Evolutionary conservation across 2,113 vertebrate genomes (phyloP).

Genomic region (Lagopus muta): DNA sequence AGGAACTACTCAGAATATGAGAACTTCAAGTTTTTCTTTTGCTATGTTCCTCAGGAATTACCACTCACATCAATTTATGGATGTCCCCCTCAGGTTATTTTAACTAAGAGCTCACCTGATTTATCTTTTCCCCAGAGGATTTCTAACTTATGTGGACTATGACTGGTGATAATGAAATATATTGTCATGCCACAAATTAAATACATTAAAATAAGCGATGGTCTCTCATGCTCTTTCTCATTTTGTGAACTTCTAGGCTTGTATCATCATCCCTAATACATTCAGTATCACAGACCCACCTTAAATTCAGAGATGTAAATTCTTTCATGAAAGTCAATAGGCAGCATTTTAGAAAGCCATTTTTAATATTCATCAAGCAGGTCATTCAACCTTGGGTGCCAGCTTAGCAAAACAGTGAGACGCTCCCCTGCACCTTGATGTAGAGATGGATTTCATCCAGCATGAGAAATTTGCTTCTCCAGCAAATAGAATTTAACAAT

Average conservation of each 20-base stretch:
- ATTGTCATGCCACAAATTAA: constrained; percentile 28
- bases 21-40: constrained; percentile 1
- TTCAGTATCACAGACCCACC: background rate
- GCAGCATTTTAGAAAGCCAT: background rate
- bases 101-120: constrained; percentile 10
- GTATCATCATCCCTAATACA: background rate
- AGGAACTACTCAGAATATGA: background rate
- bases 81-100: background rate
- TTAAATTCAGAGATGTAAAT: constrained; percentile 19
- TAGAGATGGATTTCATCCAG: background rate
- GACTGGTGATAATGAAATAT: constrained; percentile 14
- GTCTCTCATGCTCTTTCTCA: background rate
- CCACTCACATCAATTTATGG: background rate
- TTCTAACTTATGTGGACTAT: constrained; percentile 12
- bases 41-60: constrained; percentile 8
- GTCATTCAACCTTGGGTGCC: background rate
- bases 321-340: background rate
- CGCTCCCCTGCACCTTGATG: background rate
- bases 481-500: background rate
- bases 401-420: background rate
- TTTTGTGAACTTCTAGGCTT: constrained; percentile 9
- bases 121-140: constrained; percentile 20
- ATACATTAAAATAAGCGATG: constrained; percentile 20
- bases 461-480: background rate
- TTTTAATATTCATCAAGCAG: background rate